Conservation (phyloP, 1,140 invertebrate genomes). For the Portunus trituberculatus region DNA sequence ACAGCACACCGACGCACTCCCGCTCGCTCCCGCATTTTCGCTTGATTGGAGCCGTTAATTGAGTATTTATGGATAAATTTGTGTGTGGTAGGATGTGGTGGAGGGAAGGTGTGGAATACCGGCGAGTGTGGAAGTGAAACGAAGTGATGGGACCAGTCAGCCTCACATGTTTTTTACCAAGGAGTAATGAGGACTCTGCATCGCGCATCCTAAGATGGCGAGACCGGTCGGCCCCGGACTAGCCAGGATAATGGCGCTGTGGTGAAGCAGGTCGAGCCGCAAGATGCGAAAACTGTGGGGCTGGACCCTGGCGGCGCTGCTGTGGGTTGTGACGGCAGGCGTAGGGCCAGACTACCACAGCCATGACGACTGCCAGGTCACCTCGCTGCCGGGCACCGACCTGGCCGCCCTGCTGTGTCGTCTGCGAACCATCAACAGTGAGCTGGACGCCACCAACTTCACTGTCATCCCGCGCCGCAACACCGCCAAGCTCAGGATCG, state of each 20-base stretch:
- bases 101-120: slow-evolving; percentile 57
- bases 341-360: slow-evolving; percentile 84
- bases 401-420: slow-evolving; percentile 85
- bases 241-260: slow-evolving; percentile 75
- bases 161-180: slow-evolving; percentile 71
- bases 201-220: slow-evolving; percentile 76
- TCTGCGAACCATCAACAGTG: slow-evolving; percentile 89
- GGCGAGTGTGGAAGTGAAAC: slow-evolving; percentile 69
- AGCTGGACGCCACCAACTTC: slow-evolving; percentile 92
- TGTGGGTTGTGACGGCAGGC: slow-evolving; percentile 65
- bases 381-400: slow-evolving; percentile 79
- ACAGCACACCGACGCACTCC: slow-evolving; percentile 52
- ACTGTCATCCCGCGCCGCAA: slow-evolving; percentile 86
- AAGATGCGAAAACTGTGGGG: slow-evolving; percentile 67
- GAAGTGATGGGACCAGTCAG: slow-evolving; percentile 75
- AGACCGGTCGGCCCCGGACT: slow-evolving; percentile 73
- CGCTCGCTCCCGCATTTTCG: slow-evolving; percentile 65
- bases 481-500: slow-evolving; percentile 85
- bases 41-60: slow-evolving; percentile 59
- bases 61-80: slow-evolving; percentile 66
- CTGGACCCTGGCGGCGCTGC: slow-evolving; percentile 67
- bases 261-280: slow-evolving; percentile 65
- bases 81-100: slow-evolving; percentile 67
- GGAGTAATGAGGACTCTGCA: slow-evolving; percentile 70
- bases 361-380: slow-evolving; percentile 91